Evolutionary conservation across 1,140 invertebrate species (phyloP).

Genomic region (Pseudomyrmex concolor): DNA sequence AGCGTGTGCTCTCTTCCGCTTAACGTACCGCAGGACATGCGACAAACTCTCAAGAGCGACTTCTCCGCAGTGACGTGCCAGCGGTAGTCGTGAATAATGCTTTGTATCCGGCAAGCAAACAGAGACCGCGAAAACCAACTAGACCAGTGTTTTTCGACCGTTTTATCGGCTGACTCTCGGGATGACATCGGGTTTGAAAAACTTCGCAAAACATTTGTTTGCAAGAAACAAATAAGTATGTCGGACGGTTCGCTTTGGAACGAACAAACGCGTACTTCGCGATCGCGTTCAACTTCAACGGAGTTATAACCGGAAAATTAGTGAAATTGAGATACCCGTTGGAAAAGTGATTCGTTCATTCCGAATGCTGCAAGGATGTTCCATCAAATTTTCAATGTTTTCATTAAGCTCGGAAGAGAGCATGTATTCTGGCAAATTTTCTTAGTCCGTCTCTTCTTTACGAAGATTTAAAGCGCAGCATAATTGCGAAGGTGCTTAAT

Average conservation of each 20-base stretch:
- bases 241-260: background rate
- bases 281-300: background rate
- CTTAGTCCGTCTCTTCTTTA: background rate
- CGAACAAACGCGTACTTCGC: background rate
- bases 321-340: constrained; percentile 15
- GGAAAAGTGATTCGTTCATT: background rate
- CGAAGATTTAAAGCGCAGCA: background rate
- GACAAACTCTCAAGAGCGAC: constrained; percentile 73
- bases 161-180: background rate
- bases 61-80: constrained; percentile 75
- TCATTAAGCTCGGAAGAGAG: background rate
- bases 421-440: constrained; percentile 13
- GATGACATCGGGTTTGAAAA: background rate
- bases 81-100: constrained; percentile 63
- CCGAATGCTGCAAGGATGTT: background rate
- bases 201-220: background rate
- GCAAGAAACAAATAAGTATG: background rate
- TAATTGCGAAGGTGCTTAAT: constrained; percentile 1
- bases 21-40: constrained; percentile 79
- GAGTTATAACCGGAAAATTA: background rate
- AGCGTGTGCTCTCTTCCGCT: constrained; percentile 83
- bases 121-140: constrained; percentile 3
- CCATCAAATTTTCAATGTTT: constrained; percentile 4
- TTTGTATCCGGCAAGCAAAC: constrained; percentile 29
- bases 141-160: background rate